Percentiles rank a stretch among this genome's conserved stretches.
Conservation (phyloP, 2,797 vertebrate genomes). For the Leontopithecus rosalia region DNA sequence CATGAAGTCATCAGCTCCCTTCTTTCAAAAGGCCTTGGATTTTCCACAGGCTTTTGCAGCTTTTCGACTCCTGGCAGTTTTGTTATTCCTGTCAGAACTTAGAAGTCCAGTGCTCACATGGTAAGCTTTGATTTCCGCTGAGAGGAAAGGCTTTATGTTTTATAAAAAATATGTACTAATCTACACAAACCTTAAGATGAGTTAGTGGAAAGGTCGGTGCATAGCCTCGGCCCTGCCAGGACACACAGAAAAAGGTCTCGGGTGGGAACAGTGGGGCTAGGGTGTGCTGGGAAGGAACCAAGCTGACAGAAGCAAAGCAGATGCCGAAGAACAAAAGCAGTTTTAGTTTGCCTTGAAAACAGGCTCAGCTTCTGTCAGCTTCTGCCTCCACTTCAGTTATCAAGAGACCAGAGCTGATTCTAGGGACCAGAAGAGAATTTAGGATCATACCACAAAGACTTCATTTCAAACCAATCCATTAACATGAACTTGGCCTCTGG, state of each 20-base stretch:
- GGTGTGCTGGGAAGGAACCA: background rate
- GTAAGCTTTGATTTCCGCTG: background rate
- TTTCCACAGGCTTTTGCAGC: background rate
- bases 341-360: slow-evolving; percentile 35
- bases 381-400: slow-evolving; percentile 50
- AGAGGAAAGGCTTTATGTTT: slow-evolving; percentile 3
- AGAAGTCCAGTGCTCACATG: background rate
- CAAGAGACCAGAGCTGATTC: slow-evolving; percentile 45
- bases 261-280: background rate
- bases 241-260: background rate
- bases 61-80: background rate
- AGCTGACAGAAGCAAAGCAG: background rate
- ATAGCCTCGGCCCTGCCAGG: background rate
- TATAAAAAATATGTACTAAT: slow-evolving; percentile 9
- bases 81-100: background rate
- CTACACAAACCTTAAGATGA: background rate
- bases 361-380: slow-evolving; percentile 45
- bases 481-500: slow-evolving; percentile 42
- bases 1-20: background rate
- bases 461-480: slow-evolving; percentile 41
- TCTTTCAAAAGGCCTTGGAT: background rate
- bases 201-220: background rate
- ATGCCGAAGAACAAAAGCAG: slow-evolving; percentile 55
- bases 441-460: slow-evolving; percentile 52
- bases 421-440: slow-evolving; percentile 54